Conservation (phyloP, 2,888 invertebrate genomes). For the Aromia moschata region DNA sequence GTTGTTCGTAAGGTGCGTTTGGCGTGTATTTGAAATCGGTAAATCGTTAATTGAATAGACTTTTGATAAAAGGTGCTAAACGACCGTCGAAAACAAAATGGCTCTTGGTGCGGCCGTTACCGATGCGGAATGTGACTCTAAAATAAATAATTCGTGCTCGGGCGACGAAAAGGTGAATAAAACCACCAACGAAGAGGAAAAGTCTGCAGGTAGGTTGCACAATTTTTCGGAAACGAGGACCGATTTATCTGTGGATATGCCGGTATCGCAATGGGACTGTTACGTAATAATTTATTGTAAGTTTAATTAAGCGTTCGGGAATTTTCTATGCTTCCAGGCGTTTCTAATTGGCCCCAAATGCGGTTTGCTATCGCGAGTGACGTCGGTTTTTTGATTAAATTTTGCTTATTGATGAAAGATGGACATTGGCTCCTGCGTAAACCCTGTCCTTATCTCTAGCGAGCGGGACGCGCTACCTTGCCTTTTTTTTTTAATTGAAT, state of each 20-base stretch:
- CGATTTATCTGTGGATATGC: not conserved
- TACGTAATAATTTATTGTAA: conserved; percentile 32
- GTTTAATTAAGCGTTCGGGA: not conserved
- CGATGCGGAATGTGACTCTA: conserved; percentile 46
- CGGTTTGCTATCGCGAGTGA: not conserved
- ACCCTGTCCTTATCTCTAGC: conserved; percentile 32
- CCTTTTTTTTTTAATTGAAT: not conserved
- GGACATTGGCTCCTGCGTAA: conserved; percentile 39
- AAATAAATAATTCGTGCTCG: conserved; percentile 41
- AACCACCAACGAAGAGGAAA: conserved; percentile 36
- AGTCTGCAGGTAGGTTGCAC: conserved; percentile 42
- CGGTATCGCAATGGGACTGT: conserved; percentile 20
- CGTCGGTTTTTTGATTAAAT: not conserved
- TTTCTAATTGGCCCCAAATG: not conserved
- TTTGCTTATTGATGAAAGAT: conserved; percentile 28
- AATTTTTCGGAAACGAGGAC: not conserved
- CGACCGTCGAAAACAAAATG: conserved; percentile 44
- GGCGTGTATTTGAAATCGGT: not conserved
- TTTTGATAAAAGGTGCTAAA: conserved; percentile 3
- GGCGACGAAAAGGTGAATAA: conserved; percentile 42
- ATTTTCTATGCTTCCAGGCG: not conserved
- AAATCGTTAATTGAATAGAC: conserved; percentile 1
- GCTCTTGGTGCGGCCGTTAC: conserved; percentile 54
- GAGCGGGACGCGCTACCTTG: conserved; percentile 29
- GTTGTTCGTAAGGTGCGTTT: not conserved